Conservation (phyloP, 2,797 vertebrate genomes). For the Sebastes nivosus region DNA sequence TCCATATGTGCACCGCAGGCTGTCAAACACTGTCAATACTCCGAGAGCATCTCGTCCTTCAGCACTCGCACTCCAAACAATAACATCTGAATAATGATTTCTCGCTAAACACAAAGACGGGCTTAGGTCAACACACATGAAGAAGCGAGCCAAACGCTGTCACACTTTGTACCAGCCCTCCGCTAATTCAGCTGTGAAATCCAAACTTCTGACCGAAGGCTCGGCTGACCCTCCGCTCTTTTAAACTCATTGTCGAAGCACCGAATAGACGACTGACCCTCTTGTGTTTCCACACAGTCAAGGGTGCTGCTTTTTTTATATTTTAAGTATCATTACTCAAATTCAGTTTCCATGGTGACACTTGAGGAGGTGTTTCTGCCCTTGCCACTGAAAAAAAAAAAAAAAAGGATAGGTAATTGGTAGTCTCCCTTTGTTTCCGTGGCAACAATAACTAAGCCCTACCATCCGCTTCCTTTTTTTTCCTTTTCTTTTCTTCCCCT, state of each 20-base stretch:
- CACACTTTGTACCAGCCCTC: neutral
- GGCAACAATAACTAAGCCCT: conserved; percentile 82
- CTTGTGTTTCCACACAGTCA: conserved; percentile 28
- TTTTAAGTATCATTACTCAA: conserved; percentile 81
- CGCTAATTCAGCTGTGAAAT: conserved; percentile 15
- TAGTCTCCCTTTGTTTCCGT: conserved; percentile 84
- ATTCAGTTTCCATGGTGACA: conserved; percentile 86
- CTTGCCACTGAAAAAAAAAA: conserved; percentile 61
- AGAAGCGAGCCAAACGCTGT: conserved; percentile 1
- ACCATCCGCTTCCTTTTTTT: conserved; percentile 42
- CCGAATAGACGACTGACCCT: conserved; percentile 48
- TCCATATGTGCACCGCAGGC: conserved; percentile 25
- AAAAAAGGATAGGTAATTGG: conserved; percentile 78
- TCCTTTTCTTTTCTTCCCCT: conserved; percentile 11
- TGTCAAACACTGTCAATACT: conserved; percentile 46
- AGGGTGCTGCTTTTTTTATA: conserved; percentile 57
- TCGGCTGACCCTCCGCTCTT: conserved; percentile 5
- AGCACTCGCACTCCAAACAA: conserved; percentile 33
- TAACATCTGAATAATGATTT: conserved; percentile 50
- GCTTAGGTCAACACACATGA: conserved; percentile 26
- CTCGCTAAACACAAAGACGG: conserved; percentile 26
- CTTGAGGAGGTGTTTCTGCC: conserved; percentile 80
- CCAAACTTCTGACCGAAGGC: conserved; percentile 22
- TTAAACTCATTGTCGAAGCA: neutral
- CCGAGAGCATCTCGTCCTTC: conserved; percentile 36